phyloP scores from a whole-genome alignment of 2,113 vertebrate genomes.

The Cryptomyrus ogoouensis region DNA sequence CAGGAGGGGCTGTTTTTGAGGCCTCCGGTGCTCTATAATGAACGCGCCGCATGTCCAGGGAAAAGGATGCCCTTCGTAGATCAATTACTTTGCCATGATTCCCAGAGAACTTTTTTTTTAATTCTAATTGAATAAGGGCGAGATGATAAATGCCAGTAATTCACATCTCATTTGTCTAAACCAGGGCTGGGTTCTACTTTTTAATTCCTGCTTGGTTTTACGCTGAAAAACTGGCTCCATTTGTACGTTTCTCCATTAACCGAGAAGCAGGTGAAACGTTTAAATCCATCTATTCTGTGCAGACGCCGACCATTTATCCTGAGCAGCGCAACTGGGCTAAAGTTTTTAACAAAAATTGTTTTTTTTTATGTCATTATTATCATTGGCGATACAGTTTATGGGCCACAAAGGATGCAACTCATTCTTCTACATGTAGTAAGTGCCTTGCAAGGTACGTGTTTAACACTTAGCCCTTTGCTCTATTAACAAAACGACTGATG shows the following conservation, averaged over 20 bases:
- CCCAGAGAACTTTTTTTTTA: constrained; percentile 22
- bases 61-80: background rate
- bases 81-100: constrained; percentile 26
- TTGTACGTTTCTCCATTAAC: background rate
- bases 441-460: background rate
- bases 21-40: background rate
- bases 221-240: background rate
- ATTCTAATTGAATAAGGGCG: constrained; percentile 28
- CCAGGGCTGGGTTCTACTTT: constrained; percentile 4
- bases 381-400: background rate
- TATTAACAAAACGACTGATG: background rate
- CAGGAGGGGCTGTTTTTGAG: background rate
- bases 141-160: constrained; percentile 33
- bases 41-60: background rate
- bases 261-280: background rate
- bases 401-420: background rate
- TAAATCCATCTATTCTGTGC: background rate
- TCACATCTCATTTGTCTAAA: constrained; percentile 25
- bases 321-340: background rate
- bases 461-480: background rate
- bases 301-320: background rate
- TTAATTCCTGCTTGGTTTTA: constrained; percentile 6
- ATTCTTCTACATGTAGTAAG: background rate
- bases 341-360: background rate
- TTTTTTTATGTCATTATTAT: background rate